Evolutionary conservation across 2,888 invertebrate species (phyloP).

Genomic region (Campopleginae sp.): DNA sequence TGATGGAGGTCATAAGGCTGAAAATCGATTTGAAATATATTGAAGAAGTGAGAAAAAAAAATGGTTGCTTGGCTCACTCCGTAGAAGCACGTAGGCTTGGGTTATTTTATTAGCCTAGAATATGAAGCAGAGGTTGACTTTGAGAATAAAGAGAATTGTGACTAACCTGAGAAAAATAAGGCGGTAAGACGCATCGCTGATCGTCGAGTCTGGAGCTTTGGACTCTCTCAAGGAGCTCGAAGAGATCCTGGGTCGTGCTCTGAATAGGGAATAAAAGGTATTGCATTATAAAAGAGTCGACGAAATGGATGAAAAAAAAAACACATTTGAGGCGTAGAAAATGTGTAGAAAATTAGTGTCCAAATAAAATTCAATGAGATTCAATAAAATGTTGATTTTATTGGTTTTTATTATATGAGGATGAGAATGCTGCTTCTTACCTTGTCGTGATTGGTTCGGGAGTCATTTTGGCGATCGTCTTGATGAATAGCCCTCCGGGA

Average conservation of each 20-base stretch:
- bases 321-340: not conserved
- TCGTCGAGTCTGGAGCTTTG: slow-evolving; percentile 98
- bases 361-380: slow-evolving; percentile 8
- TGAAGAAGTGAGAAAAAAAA: too few species aligned
- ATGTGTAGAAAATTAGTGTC: not conserved
- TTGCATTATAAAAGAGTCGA: not conserved
- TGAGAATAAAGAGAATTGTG: not conserved
- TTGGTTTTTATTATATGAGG: not conserved
- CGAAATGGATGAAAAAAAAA: not conserved
- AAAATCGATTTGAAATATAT: too few species aligned
- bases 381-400: slow-evolving; percentile 15
- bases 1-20: too few species aligned
- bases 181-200: slow-evolving; percentile 97
- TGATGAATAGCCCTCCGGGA: slow-evolving; percentile 72
- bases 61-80: too few species aligned
- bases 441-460: slow-evolving; percentile 78
- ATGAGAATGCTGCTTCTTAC: slow-evolving; percentile 74
- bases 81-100: too few species aligned
- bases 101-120: too few species aligned
- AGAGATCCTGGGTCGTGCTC: slow-evolving; percentile 89
- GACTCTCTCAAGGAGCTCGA: slow-evolving; percentile 96
- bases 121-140: too few species aligned
- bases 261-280: slow-evolving; percentile 68
- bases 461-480: slow-evolving; percentile 79
- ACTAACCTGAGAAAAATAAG: slow-evolving; percentile 94